These are phyloP conservation scores for Drosophila macrothrix DNA, from an alignment of 2,888 invertebrate species.

Conservation along the genomic window DNA sequence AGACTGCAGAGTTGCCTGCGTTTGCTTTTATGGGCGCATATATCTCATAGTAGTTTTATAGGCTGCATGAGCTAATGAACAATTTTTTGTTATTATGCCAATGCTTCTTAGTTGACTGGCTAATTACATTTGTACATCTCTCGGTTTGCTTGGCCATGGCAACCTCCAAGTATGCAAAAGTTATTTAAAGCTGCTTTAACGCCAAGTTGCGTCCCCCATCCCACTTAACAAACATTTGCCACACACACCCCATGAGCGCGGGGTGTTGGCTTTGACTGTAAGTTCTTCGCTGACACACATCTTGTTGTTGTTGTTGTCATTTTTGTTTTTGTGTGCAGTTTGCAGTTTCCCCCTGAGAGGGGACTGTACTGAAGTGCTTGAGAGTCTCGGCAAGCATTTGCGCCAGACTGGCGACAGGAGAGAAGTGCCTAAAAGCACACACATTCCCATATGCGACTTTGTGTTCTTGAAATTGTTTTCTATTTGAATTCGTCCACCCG, in stretches of 20 bases:
- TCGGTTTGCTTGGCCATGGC: slow-evolving; percentile 40
- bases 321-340: slow-evolving; percentile 15
- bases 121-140: slow-evolving; percentile 65
- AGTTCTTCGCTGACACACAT: slow-evolving; percentile 59
- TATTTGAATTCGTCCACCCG: neutral
- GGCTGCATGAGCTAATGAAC: slow-evolving; percentile 37
- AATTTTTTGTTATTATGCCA: slow-evolving; percentile 15
- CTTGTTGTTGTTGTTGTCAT: slow-evolving; percentile 10
- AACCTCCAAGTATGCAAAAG: slow-evolving; percentile 56
- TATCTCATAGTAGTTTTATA: slow-evolving; percentile 35
- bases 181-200: slow-evolving; percentile 62
- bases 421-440: slow-evolving; percentile 25
- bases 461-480: slow-evolving; percentile 36
- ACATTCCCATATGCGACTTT: neutral
- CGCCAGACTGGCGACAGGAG: slow-evolving; percentile 42
- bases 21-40: slow-evolving; percentile 28
- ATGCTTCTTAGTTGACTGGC: slow-evolving; percentile 33
- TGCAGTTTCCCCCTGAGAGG: slow-evolving; percentile 25
- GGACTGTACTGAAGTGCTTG: slow-evolving; percentile 52
- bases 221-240: slow-evolving; percentile 51
- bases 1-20: neutral
- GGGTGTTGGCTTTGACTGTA: slow-evolving; percentile 42
- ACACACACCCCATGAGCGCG: too few species aligned
- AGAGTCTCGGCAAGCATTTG: slow-evolving; percentile 58
- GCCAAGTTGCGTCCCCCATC: slow-evolving; percentile 9